Percentiles rank a stretch among this genome's conserved stretches.
These are phyloP conservation scores for Hemaris fuciformis DNA, from an alignment of 2,888 invertebrate species.

Conservation along the genomic window DNA sequence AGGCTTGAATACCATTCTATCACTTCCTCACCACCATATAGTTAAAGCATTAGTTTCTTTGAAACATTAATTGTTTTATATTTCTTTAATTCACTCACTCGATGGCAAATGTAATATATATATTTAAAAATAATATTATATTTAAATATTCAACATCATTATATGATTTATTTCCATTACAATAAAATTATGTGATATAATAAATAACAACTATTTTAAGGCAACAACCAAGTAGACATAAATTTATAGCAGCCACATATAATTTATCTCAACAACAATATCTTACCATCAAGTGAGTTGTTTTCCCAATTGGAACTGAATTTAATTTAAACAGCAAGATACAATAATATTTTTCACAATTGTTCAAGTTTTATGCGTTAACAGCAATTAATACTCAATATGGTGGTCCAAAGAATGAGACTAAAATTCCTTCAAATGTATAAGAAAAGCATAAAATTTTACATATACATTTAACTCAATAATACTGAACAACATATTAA, in stretches of 20 bases:
- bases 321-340: no score
- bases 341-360: no score
- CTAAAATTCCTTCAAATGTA: no score
- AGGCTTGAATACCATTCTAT: not conserved
- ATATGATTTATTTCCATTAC: not conserved
- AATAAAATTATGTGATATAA: no score
- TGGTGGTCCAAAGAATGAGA: no score
- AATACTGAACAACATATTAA: no score
- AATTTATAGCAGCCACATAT: not conserved
- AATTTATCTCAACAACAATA: not conserved
- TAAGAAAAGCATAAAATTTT: no score
- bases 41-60: constrained; percentile 10
- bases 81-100: not conserved
- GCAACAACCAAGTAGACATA: not conserved
- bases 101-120: not conserved
- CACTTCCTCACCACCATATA: not conserved
- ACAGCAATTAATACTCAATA: no score
- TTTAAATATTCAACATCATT: not conserved
- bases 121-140: not conserved
- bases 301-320: not conserved
- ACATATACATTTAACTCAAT: no score
- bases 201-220: not conserved
- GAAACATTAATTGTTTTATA: not conserved
- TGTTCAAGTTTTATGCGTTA: no score
- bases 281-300: not conserved